phyloP scores from a whole-genome alignment of 1,140 invertebrate genomes.

The Microplitis mediator region DNA sequence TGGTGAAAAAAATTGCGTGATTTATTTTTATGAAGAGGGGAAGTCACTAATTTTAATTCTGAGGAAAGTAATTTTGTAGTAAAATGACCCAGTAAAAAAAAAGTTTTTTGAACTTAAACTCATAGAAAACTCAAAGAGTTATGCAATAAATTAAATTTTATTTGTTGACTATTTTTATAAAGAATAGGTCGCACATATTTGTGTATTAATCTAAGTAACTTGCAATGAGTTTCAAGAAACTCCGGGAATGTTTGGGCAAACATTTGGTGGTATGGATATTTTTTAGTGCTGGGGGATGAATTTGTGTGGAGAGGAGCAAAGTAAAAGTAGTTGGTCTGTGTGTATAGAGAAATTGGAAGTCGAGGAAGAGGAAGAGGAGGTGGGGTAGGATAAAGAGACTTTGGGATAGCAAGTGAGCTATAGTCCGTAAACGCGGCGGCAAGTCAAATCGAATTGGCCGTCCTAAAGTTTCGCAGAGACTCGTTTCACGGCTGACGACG shows the following conservation, averaged over 20 bases:
- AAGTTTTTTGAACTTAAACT: no score
- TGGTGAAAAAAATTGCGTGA: no score
- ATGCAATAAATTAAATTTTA: no score
- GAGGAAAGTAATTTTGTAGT: no score
- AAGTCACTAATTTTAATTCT: no score
- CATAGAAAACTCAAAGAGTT: no score
- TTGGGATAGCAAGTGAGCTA: background rate
- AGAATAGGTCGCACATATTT: background rate
- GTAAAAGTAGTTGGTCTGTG: background rate
- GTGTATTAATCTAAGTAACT: background rate
- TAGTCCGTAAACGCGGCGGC: conserved; percentile 31
- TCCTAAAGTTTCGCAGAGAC: conserved; percentile 32
- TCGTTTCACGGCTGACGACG: conserved; percentile 33
- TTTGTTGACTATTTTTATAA: no score
- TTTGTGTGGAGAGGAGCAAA: background rate
- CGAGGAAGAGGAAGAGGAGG: background rate
- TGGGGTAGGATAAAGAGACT: background rate
- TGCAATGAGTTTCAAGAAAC: no score
- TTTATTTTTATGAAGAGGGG: no score
- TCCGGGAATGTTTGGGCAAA: no score
- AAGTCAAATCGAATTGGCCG: conserved; percentile 43
- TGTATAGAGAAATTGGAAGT: background rate
- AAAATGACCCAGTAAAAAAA: no score
- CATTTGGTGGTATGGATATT: no score
- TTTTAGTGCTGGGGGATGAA: background rate